phyloP scores from a whole-genome alignment of 2,888 invertebrate genomes.

The Chrysopilus asiliformis region DNA sequence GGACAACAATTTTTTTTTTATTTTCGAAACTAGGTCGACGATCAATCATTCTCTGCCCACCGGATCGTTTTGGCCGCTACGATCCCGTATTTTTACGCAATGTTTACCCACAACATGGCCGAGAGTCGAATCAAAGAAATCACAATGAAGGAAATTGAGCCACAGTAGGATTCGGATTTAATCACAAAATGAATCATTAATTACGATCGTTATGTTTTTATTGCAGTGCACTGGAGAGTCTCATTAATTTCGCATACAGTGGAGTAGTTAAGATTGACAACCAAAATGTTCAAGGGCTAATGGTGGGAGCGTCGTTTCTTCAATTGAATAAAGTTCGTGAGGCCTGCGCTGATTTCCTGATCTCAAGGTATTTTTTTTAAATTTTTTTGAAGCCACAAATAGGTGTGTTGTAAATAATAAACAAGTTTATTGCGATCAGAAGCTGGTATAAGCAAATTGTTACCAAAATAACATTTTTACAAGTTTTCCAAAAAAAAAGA shows the following conservation, averaged over 20 bases:
- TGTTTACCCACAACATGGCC: constrained; percentile 82
- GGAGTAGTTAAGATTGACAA: constrained; percentile 62
- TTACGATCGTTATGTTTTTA: constrained; percentile 2
- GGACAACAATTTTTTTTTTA: constrained; percentile 2
- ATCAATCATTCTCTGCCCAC: constrained; percentile 66
- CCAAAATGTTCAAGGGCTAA: constrained; percentile 68
- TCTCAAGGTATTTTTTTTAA: constrained; percentile 42
- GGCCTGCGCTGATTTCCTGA: constrained; percentile 70
- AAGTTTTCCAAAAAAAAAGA: no score
- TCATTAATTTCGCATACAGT: constrained; percentile 77
- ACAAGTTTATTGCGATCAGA: no score
- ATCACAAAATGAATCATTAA: neutral
- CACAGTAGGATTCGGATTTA: constrained; percentile 41
- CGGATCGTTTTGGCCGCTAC: constrained; percentile 71
- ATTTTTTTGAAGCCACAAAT: neutral
- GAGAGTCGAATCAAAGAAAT: constrained; percentile 72
- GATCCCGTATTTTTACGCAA: constrained; percentile 80
- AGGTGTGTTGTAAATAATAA: no score
- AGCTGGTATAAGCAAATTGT: no score
- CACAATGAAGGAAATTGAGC: constrained; percentile 67
- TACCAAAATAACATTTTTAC: no score
- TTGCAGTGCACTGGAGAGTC: constrained; percentile 59
- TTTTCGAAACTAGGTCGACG: constrained; percentile 64
- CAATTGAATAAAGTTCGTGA: constrained; percentile 66
- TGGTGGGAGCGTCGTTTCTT: constrained; percentile 73